Evolutionary conservation across 2,888 invertebrate species (phyloP).

Genomic region (Drosophila robusta): DNA sequence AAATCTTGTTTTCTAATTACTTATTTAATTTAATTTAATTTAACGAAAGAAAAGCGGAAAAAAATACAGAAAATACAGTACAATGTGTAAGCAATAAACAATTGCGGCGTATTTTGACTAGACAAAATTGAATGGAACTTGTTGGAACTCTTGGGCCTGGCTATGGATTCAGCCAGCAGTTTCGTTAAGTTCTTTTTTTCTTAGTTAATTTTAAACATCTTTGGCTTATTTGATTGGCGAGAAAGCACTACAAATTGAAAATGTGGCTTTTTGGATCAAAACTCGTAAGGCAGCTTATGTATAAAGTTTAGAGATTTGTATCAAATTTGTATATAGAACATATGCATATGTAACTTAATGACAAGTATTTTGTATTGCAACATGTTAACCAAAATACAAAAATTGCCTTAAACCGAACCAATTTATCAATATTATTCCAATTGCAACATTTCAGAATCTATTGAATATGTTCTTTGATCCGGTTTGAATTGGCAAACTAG

Average conservation of each 20-base stretch:
- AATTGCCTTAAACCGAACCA: constrained; percentile 51
- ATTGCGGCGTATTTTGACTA: constrained; percentile 38
- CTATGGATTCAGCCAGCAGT: background rate
- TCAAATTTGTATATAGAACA: constrained; percentile 54
- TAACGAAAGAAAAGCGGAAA: constrained; percentile 79
- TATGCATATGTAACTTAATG: constrained; percentile 50
- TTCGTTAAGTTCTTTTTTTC: background rate
- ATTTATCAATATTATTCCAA: constrained; percentile 9
- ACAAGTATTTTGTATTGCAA: constrained; percentile 54
- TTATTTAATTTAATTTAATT: constrained; percentile 84
- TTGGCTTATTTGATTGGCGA: background rate
- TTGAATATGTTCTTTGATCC: constrained; percentile 13
- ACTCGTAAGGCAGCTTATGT: constrained; percentile 18
- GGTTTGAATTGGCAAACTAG: constrained; percentile 1
- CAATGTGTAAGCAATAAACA: constrained; percentile 44
- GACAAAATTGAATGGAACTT: constrained; percentile 8
- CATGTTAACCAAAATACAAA: constrained; percentile 56
- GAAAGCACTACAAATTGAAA: background rate
- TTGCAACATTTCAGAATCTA: constrained; percentile 1
- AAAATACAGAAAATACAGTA: constrained; percentile 62
- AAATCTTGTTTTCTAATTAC: constrained; percentile 66
- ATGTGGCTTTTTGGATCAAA: constrained; percentile 8
- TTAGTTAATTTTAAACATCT: constrained; percentile 15
- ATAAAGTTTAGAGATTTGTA: constrained; percentile 49
- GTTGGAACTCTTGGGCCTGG: constrained; percentile 8